Conservation (phyloP, 53 echinoderm and acorn worm genomes). For the Mesocentrotus franciscanus region DNA sequence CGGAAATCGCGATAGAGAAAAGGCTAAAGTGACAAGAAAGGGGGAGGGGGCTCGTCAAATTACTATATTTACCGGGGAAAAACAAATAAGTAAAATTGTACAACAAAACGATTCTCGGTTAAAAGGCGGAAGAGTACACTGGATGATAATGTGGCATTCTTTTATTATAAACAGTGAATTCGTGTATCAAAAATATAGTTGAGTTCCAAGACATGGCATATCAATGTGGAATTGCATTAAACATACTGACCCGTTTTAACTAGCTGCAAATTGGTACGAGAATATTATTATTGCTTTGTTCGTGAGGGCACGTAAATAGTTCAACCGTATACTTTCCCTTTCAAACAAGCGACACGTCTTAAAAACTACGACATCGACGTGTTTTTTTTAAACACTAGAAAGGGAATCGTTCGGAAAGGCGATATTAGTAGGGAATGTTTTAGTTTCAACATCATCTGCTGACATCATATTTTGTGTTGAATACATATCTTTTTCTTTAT, state of each 20-base stretch:
- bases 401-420: no score
- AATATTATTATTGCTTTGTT: not conserved
- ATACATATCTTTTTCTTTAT: no score
- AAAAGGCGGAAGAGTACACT: no score
- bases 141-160: not conserved
- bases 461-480: no score
- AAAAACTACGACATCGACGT: not conserved
- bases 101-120: no score
- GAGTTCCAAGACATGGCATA: not conserved
- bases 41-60: not conserved
- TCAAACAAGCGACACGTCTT: not conserved
- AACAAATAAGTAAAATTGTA: no score
- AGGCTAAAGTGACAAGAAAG: not conserved
- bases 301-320: no score
- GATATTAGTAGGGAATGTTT: no score
- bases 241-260: not conserved
- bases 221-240: not conserved
- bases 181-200: conserved; percentile 37
- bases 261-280: not conserved
- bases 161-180: conserved; percentile 4
- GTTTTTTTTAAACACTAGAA: not conserved
- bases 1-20: not conserved
- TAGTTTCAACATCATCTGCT: no score
- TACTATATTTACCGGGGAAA: no score
- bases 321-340: not conserved